Base-by-base conservation (phyloP, 1,140 invertebrate species). In the Saccostrea glomerata region DNA sequence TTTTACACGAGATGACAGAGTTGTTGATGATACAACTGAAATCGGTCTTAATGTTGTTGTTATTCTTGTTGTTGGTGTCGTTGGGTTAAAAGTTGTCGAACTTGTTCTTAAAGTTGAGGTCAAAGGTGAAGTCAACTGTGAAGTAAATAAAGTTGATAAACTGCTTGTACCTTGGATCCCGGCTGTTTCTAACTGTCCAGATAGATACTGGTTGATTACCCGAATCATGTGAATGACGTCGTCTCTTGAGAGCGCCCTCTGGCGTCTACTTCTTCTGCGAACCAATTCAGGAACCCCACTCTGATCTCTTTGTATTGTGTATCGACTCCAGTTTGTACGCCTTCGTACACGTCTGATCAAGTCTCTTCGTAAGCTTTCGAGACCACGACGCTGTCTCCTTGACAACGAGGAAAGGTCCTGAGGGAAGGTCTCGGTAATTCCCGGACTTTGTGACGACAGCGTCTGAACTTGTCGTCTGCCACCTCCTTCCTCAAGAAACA, bases 161-260 rank as follows among this genome's bases (percentile, higher is more conserved):
- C 13, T 17, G 30, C 25, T 77, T 6, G 70, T 36, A 40, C 66
- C 25, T 30, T 23, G n/a, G 13, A 11, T 77, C 11, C 25, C 23
- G 13, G 70, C 30, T 17, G 70, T 77, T 77, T 30, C 25, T 25
- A 77, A 30, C 11, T 77, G 9, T 36, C 70, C 70, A 0, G 70
- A 77, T 25, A 77, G 25, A 30, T 77, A 77, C 70, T 36, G 70
- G 13, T 77, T 77, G 7, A 77, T 30, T 13, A 77, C 25, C 15
- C 25, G 70, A 36, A 77, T 12, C 70, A 77, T 77, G 70, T 77
- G 70, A 4, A 77, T 77, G 23, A 36, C 70, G 25, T 77, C 70
- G 25, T 77, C 15, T 77, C 70, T 77, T 77, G 70, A 77, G 17
- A 77, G 70, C 25, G 25, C 70, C 70, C 70, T 77, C 23, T 77